Percentiles rank a stretch among this genome's conserved stretches.
phyloP scores from a whole-genome alignment of 2,888 invertebrate species.

The Lordiphosa andalusiaca region DNA sequence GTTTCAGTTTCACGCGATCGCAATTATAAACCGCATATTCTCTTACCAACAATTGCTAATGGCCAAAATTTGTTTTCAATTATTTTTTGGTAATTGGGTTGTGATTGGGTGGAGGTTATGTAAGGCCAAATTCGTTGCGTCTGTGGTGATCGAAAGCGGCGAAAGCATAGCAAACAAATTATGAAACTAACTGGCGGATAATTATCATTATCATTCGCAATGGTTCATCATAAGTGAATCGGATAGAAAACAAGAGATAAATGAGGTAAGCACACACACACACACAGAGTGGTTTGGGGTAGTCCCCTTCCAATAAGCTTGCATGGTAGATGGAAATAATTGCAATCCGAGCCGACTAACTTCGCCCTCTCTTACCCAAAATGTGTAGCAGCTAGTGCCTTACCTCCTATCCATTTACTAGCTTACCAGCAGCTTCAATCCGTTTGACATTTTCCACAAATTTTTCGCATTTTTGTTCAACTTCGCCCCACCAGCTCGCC shows the following conservation, averaged over 20 bases:
- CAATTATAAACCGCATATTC: slow-evolving; percentile 15
- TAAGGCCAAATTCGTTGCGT: slow-evolving; percentile 14
- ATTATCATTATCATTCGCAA: too few relatives aligned
- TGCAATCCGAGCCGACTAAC: too few relatives aligned
- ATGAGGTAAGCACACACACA: too few relatives aligned
- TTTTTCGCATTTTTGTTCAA: slow-evolving; percentile 25
- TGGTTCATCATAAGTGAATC: too few relatives aligned
- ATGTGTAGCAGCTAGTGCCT: too few relatives aligned
- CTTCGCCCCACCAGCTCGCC: neutral
- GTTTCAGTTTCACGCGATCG: slow-evolving; percentile 23
- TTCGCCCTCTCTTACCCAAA: too few relatives aligned
- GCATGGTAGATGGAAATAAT: too few relatives aligned
- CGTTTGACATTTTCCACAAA: slow-evolving; percentile 42
- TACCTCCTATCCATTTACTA: neutral
- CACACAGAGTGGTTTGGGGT: neutral
- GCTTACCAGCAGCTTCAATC: slow-evolving; percentile 18
- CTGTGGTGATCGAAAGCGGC: slow-evolving; percentile 2
- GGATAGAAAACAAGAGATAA: too few relatives aligned
- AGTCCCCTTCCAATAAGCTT: too few relatives aligned
- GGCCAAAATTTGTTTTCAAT: slow-evolving; percentile 36
- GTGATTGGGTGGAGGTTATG: slow-evolving; percentile 10
- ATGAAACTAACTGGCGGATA: neutral
- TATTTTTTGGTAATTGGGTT: slow-evolving; percentile 16
- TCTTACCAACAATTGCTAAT: slow-evolving; percentile 1
- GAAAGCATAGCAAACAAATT: slow-evolving; percentile 27